phyloP scores from a whole-genome alignment of 2,888 invertebrate species.

The Mechanitis mazaeus region DNA sequence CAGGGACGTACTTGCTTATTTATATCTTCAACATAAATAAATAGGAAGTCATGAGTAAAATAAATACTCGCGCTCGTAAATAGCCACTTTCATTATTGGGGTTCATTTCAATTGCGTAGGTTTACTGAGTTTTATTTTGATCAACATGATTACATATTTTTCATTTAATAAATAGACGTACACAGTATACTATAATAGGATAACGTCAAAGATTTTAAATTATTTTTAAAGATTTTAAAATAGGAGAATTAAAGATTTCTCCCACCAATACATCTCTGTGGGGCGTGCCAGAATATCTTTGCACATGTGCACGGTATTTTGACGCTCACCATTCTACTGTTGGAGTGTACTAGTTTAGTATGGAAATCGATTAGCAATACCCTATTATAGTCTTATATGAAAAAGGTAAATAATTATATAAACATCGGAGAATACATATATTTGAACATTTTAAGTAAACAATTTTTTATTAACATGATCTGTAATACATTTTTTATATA shows the following conservation, averaged over 20 bases:
- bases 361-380: conserved; percentile 61
- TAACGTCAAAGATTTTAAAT: neutral
- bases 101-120: conserved; percentile 9
- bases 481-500: neutral
- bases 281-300: conserved; percentile 31
- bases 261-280: conserved; percentile 33
- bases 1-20: conserved; percentile 70
- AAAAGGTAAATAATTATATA: no score
- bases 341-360: conserved; percentile 44
- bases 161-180: neutral
- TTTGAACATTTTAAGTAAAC: no score
- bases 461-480: no score
- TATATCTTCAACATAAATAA: conserved; percentile 53
- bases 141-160: neutral
- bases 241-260: neutral
- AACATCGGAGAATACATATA: no score
- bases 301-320: conserved; percentile 61
- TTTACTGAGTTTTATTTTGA: conserved; percentile 6
- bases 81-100: conserved; percentile 11
- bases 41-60: conserved; percentile 40
- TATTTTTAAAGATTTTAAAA: neutral
- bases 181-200: neutral
- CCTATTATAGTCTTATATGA: conserved; percentile 12
- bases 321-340: conserved; percentile 37
- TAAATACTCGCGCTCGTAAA: conserved; percentile 31